Evolutionary conservation across 1,140 invertebrate genomes (phyloP).

Genomic region (Platyura marginata): DNA sequence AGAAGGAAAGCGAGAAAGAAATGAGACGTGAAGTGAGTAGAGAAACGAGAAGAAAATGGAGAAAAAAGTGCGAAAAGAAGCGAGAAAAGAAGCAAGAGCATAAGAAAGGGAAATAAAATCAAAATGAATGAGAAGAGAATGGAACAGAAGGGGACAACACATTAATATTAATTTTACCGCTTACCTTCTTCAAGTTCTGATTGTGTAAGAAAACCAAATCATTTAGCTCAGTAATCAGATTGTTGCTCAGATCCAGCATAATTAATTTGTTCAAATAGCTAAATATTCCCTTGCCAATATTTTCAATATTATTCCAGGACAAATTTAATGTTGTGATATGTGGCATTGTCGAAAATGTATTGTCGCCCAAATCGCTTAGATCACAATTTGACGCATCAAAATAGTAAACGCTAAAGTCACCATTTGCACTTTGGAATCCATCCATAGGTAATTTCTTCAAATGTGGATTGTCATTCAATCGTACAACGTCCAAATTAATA

Average conservation of each 20-base stretch:
- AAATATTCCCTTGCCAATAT: slow-evolving; percentile 21
- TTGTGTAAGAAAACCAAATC: slow-evolving; percentile 39
- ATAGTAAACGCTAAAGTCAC: slow-evolving; percentile 39
- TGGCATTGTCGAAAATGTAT: slow-evolving; percentile 44
- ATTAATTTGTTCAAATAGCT: slow-evolving; percentile 32
- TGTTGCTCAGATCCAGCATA: slow-evolving; percentile 48
- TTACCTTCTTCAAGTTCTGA: slow-evolving; percentile 32
- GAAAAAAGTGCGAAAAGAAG: too few species aligned
- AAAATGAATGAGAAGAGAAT: too few species aligned
- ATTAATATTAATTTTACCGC: too few species aligned
- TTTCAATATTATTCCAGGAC: slow-evolving; percentile 37
- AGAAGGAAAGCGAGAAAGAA: too few species aligned
- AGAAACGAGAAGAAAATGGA: too few species aligned
- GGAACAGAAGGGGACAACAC: too few species aligned
- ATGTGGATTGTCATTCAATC: slow-evolving; percentile 42
- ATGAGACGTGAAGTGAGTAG: too few species aligned
- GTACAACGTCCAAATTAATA: slow-evolving; percentile 40
- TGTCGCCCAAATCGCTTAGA: slow-evolving; percentile 33
- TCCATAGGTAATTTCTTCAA: slow-evolving; percentile 37
- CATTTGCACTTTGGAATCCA: slow-evolving; percentile 32
- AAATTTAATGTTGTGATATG: slow-evolving; percentile 39
- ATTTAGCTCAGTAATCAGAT: slow-evolving; percentile 35
- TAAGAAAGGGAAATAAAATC: too few species aligned
- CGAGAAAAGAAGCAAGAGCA: too few species aligned
- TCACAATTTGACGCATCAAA: slow-evolving; percentile 50